A percentile compares a stretch with the other conserved stretches of the same genome.
These are phyloP conservation scores for Apodemus sylvaticus DNA, from an alignment of 2,113 vertebrate genomes.

Conservation along the genomic window DNA sequence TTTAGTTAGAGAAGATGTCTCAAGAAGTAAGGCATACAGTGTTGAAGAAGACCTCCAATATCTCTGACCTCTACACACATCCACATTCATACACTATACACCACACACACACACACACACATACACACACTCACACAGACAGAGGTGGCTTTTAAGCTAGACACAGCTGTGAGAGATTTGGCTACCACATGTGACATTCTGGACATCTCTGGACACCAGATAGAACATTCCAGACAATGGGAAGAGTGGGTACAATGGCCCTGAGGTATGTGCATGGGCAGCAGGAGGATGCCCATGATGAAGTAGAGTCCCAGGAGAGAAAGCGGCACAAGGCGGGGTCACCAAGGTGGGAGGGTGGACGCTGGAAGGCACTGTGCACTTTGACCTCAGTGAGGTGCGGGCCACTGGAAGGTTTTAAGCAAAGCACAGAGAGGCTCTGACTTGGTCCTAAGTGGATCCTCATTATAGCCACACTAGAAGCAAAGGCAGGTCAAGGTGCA, in stretches of 20 bases:
- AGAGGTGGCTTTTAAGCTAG: not conserved
- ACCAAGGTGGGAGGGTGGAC: not conserved
- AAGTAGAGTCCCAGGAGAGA: not conserved
- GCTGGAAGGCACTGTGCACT: accelerated
- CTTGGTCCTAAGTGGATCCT: not conserved
- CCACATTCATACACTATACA: not conserved
- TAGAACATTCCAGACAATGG: not conserved
- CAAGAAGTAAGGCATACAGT: not conserved
- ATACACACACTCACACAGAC: not conserved
- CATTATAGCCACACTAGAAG: not conserved
- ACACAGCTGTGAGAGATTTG: not conserved
- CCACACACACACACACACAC: not conserved
- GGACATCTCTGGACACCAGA: no score
- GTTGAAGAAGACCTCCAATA: not conserved
- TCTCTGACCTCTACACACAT: not conserved
- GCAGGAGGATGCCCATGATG: accelerated
- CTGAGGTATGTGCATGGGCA: not conserved
- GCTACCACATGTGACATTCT: no score
- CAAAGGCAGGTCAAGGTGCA: not conserved
- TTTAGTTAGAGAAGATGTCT: not conserved
- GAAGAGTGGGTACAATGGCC: not conserved
- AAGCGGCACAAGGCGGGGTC: accelerated
- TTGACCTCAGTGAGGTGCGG: not conserved
- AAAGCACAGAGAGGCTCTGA: not conserved
- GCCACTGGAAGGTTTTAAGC: not conserved